Evolutionary conservation across 1,140 invertebrate genomes (phyloP), one percentile per base, ranked within the genome.

Genomic region (Drosophila bocki): DNA sequence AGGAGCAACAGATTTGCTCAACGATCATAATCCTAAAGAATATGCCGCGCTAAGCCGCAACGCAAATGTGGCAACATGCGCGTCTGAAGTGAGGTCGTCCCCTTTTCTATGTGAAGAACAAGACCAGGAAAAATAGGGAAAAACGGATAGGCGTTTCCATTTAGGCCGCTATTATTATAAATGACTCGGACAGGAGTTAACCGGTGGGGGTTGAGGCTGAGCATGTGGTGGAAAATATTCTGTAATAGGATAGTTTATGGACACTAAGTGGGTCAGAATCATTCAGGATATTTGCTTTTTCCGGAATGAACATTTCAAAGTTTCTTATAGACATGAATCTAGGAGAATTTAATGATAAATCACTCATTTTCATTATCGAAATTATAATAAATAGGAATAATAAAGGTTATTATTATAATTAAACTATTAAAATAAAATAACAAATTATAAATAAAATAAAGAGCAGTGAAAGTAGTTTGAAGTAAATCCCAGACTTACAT

Each of bases 1-100:
- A 90, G 85, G 91, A 91, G 91, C 91, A 92, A 92, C 91, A 92
- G 91, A 92, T 92, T 92, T 92, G 78, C 91, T 82, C 74, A 92
- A 92, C 90, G 91, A 90, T 91, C 90, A 77, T 92, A 92, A 92
- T 92, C 91, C 91, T 65, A 82, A 85, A 91, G 77, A 88, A 82
- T 64, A 76, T 71, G 62, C 77, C 58, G 69, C 78, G 80, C 91
- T 92, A 92, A 92, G 92, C 91, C 91, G 88, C 91, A 91, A 91
- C 75, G 83, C 80, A 91, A 91, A 92, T 92, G 91, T 82, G 83
- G 48, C 82, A 87, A 92, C 91, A 92, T 92, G 91, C 80, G 80
- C 88, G 77, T 78, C 88, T 82, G 78, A 88, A 90, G 85, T 84
- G 80, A 80, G 78, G 85, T 61, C 67, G 63, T 48, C 45, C 54